Conservation (phyloP, 1,140 invertebrate species). For the Branchinecta lindahli region DNA sequence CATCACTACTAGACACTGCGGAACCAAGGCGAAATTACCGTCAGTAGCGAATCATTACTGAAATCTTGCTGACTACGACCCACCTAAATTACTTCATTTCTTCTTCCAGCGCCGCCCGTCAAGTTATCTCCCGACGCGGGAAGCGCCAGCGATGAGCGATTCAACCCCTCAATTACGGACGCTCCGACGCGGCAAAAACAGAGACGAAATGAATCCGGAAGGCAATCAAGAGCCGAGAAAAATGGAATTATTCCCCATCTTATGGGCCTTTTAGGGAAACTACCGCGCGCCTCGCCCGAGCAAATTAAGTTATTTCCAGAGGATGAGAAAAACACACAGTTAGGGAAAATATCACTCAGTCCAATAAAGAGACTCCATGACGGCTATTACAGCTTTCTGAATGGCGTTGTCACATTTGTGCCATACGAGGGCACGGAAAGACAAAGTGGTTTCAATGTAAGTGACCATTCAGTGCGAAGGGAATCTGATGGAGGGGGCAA, state of each 20-base stretch:
- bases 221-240: constrained; percentile 1
- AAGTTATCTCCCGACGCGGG: background rate
- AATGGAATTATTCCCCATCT: constrained; percentile 4
- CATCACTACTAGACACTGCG: too few relatives aligned
- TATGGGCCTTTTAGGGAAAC: constrained; percentile 10
- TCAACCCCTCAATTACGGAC: constrained; percentile 5
- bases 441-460: too few relatives aligned
- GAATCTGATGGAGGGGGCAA: too few relatives aligned
- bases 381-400: background rate
- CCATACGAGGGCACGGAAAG: background rate
- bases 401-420: constrained; percentile 4
- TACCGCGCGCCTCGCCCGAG: background rate
- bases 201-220: background rate
- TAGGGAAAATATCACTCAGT: background rate
- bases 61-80: background rate
- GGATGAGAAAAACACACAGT: constrained; percentile 1
- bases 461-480: too few relatives aligned
- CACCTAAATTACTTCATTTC: constrained; percentile 1
- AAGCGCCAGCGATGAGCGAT: background rate
- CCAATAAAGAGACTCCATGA: constrained; percentile 6
- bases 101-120: background rate
- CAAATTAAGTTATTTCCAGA: background rate
- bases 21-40: too few relatives aligned
- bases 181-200: background rate
- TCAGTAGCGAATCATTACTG: background rate